A percentile compares a stretch with the other conserved stretches of the same genome.
phyloP scores from a whole-genome alignment of 35 echinoderm and acorn worm genomes.

The Stichopus chloronotus region DNA sequence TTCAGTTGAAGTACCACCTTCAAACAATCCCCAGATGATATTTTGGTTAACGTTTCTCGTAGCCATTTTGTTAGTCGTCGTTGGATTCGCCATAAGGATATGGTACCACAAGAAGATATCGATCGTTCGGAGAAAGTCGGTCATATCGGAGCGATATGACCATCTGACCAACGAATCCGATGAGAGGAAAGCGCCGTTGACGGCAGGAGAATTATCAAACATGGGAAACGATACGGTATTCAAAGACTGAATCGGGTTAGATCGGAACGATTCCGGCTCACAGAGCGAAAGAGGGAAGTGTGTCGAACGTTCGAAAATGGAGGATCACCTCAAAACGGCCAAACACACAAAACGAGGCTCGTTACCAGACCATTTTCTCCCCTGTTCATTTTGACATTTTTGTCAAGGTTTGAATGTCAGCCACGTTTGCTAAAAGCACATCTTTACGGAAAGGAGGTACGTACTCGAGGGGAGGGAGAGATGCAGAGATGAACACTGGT shows the following conservation, averaged over 20 bases:
- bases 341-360: no score
- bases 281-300: no score
- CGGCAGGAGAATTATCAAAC: not conserved
- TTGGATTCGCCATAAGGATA: not conserved
- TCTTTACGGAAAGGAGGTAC: no score
- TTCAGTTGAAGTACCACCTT: not conserved
- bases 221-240: not conserved
- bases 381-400: no score
- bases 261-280: not conserved
- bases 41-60: not conserved
- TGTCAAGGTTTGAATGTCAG: no score
- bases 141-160: constrained; percentile 20
- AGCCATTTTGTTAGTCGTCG: not conserved
- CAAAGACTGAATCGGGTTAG: not conserved
- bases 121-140: not conserved
- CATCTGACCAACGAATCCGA: not conserved
- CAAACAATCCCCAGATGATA: constrained; percentile 14
- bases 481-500: no score
- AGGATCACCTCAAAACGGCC: no score
- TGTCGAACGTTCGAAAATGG: no score
- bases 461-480: no score
- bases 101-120: constrained; percentile 14
- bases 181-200: not conserved
- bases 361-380: no score
- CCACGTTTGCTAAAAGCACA: no score